A percentile compares a stretch with the other conserved stretches of the same genome.
These are phyloP conservation scores for Polypedilum pembai DNA, from an alignment of 1,140 invertebrate species.

Conservation along the genomic window DNA sequence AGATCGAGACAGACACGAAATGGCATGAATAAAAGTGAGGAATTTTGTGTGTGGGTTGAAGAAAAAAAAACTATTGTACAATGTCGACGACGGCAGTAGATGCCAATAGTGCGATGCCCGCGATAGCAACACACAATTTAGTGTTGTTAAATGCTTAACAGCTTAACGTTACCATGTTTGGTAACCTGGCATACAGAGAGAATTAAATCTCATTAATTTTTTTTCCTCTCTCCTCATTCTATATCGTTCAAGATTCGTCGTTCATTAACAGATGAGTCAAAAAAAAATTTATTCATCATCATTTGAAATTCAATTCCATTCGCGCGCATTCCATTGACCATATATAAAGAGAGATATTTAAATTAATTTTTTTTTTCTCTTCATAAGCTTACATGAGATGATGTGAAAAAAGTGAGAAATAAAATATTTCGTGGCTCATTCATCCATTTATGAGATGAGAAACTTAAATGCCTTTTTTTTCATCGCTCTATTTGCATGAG, in stretches of 20 bases:
- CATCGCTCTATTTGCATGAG: neutral
- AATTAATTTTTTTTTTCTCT: neutral
- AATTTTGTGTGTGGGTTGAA: neutral
- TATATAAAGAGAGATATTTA: neutral
- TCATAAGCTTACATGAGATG: neutral
- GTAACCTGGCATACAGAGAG: neutral
- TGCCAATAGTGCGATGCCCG: constrained; percentile 15
- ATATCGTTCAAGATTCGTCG: too few species aligned
- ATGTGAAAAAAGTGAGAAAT: neutral
- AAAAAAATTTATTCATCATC: constrained; percentile 10
- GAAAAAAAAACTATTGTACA: neutral
- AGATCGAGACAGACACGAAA: neutral
- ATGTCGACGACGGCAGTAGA: neutral
- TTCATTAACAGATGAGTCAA: constrained; percentile 11
- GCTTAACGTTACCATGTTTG: neutral
- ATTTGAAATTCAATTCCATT: neutral
- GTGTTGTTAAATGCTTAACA: constrained; percentile 7
- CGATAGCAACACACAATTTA: neutral
- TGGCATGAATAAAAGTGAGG: neutral
- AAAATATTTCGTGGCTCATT: neutral
- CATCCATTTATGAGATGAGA: neutral
- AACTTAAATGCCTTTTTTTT: too few species aligned
- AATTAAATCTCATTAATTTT: constrained; percentile 15
- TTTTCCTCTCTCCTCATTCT: neutral
- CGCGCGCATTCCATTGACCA: constrained; percentile 1